Percentiles rank a stretch among this genome's conserved stretches.
Conservation (phyloP, 37 sponge, comb jelly and placozoan species). For the Haliclona indistincta region DNA sequence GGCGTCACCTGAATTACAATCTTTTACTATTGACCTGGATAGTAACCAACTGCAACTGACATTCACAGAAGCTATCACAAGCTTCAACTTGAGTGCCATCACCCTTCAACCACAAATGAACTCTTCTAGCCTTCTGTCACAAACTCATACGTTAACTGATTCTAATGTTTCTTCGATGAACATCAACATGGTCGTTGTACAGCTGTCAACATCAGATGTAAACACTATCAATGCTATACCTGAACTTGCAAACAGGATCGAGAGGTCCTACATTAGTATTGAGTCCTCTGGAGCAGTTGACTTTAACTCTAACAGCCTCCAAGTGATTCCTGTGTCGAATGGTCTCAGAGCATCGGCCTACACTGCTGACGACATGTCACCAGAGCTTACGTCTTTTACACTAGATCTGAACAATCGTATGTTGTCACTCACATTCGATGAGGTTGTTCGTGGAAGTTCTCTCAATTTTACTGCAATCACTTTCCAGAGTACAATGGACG, state of each 20-base stretch:
- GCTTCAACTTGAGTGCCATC: conserved; percentile 33
- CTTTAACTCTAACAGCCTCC: conserved; percentile 50
- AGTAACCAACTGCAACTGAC: conserved; percentile 24
- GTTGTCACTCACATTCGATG: conserved; percentile 83
- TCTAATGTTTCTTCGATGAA: conserved; percentile 11
- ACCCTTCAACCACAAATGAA: conserved; percentile 77
- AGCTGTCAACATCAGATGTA: conserved; percentile 55
- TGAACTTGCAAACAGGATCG: conserved; percentile 47
- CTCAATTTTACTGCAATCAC: conserved; percentile 55
- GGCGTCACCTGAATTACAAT: conserved; percentile 42
- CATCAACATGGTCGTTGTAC: conserved; percentile 21
- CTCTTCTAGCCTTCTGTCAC: conserved; percentile 47
- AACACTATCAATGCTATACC: conserved; percentile 73
- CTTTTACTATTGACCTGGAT: conserved; percentile 60
- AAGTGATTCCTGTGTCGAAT: conserved; percentile 17
- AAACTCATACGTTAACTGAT: conserved; percentile 26
- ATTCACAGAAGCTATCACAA: conserved; percentile 67
- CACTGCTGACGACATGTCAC: conserved; percentile 50
- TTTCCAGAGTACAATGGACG: conserved; percentile 34
- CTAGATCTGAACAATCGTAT: conserved; percentile 68
- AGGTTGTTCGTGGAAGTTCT: conserved; percentile 71
- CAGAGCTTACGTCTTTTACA: conserved; percentile 39
- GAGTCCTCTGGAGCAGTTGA: conserved; percentile 48
- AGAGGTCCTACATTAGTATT: conserved; percentile 54
- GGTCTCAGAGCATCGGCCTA: conserved; percentile 58